Percentiles rank a stretch among this genome's conserved stretches.
These are phyloP conservation scores for Platycheirus rosarum DNA, from an alignment of 2,888 invertebrate genomes.

Conservation along the genomic window DNA sequence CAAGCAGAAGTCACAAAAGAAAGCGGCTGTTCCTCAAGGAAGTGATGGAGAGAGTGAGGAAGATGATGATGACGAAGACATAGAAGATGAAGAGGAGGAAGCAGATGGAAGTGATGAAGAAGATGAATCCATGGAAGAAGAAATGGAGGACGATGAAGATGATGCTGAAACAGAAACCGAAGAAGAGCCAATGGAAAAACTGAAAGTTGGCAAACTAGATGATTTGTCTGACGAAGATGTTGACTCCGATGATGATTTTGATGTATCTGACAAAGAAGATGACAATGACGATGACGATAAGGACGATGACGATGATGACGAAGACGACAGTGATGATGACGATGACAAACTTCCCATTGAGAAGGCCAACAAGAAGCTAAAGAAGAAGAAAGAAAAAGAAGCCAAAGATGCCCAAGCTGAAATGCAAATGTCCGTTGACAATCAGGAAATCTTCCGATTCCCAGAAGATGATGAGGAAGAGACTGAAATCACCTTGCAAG, in stretches of 20 bases:
- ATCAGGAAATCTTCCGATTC: conserved; percentile 90
- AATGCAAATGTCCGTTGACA: conserved; percentile 90
- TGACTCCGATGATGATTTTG: conserved; percentile 83
- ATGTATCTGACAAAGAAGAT: conserved; percentile 79
- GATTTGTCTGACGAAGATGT: conserved; percentile 78
- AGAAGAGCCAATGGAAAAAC: conserved; percentile 77
- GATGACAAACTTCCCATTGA: conserved; percentile 93
- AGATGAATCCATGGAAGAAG: conserved; percentile 49
- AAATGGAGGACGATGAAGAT: conserved; percentile 50
- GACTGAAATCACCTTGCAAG: conserved; percentile 89
- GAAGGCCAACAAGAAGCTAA: conserved; percentile 90
- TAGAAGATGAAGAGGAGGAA: conserved; percentile 39
- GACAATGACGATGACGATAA: conserved; percentile 82
- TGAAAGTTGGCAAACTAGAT: conserved; percentile 79
- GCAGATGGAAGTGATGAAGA: conserved; percentile 65
- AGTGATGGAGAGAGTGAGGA: conserved; percentile 79
- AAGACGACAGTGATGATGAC: conserved; percentile 81
- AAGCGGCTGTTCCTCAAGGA: conserved; percentile 75
- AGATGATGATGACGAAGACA: conserved; percentile 78
- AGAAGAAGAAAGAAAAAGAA: conserved; percentile 88
- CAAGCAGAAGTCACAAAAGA: conserved; percentile 79
- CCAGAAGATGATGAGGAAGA: conserved; percentile 89
- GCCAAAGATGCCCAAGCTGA: conserved; percentile 90
- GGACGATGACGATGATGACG: conserved; percentile 80
- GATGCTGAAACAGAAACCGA: conserved; percentile 78